Evolutionary conservation across 2,888 invertebrate species (phyloP), one percentile per base, ranked within the genome.

Genomic region (Strigamia transsilvanica): DNA sequence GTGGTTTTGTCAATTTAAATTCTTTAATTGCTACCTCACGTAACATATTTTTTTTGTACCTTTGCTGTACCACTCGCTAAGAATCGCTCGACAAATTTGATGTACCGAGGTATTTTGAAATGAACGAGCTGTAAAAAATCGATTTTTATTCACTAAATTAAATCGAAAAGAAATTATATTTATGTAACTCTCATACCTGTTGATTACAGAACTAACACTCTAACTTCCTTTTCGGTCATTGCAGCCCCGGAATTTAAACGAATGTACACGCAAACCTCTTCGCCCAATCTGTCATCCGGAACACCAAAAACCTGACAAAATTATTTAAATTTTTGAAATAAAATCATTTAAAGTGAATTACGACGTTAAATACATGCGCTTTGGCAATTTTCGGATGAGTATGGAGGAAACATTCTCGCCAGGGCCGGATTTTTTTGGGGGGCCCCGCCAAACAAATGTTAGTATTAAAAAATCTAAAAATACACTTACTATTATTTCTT

Each of bases 61-160:
- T 97, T 97, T 5, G 96, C 96, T 0, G 95, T 94, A 0, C 91
- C 90, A 0, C 96, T 97, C 86, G 93, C 92, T 0, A 96, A 96
- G 87, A 93, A 95, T 0, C 91, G 91, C 0, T 92, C 90, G 0
- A 92, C 89, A 85, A 93, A 90, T 84, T 91, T 89, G 6, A 96
- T 86, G 84, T 93, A 91, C 79, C 91, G 91, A 0, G 97, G 97
- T 73, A 96, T 92, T 88, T 97, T 97, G 88, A 92, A 96, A 85
- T 91, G 90, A 0, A 96, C 91, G 79, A 97, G 90, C 89, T 91
- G 87, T 5, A 87, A 86, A n/a, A 41, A 12, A 21, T 18, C 18
- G 21, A 80, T 18, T 5, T 12, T 21, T 15, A 21, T 77, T 77
- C 15, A 10, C 21, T 21, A 21, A n/a, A n/a, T 79, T n/a, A 79